These are phyloP conservation scores for Jaculus jaculus DNA, from an alignment of 2,113 vertebrate species.

Conservation along the genomic window DNA sequence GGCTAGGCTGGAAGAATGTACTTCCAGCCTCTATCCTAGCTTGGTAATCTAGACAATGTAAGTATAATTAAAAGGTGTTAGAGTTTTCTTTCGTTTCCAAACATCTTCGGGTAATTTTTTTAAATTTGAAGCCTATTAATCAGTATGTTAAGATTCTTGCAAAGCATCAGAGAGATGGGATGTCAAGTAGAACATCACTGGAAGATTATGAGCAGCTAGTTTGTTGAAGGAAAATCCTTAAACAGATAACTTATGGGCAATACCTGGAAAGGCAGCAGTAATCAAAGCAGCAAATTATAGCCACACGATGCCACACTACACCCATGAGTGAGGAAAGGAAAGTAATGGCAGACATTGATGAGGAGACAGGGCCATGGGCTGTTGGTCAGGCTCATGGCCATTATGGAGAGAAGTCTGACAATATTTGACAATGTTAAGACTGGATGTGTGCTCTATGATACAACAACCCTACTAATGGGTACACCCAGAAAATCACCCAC, in stretches of 20 bases:
- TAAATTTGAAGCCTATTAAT: not conserved
- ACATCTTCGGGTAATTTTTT: constrained; percentile 23
- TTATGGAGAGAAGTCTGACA: not conserved
- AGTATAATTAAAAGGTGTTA: not conserved
- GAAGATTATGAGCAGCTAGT: not conserved
- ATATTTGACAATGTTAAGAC: not conserved
- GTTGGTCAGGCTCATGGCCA: not conserved
- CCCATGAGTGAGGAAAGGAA: not conserved
- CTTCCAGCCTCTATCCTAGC: too few relatives aligned
- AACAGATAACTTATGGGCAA: not conserved
- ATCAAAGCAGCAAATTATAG: not conserved
- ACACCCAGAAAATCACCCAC: not conserved
- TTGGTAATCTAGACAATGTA: not conserved
- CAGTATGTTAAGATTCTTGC: not conserved
- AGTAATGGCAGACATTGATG: not conserved
- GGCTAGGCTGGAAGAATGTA: too few relatives aligned
- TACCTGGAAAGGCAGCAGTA: not conserved
- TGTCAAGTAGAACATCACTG: not conserved
- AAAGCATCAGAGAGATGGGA: not conserved
- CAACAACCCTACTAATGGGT: not conserved
- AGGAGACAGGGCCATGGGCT: not conserved
- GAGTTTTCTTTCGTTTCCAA: constrained; percentile 39
- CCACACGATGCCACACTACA: not conserved
- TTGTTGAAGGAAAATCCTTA: not conserved
- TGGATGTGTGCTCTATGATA: not conserved